phyloP scores from a whole-genome alignment of 2,888 invertebrate genomes.

The Sphinx pinastri region DNA sequence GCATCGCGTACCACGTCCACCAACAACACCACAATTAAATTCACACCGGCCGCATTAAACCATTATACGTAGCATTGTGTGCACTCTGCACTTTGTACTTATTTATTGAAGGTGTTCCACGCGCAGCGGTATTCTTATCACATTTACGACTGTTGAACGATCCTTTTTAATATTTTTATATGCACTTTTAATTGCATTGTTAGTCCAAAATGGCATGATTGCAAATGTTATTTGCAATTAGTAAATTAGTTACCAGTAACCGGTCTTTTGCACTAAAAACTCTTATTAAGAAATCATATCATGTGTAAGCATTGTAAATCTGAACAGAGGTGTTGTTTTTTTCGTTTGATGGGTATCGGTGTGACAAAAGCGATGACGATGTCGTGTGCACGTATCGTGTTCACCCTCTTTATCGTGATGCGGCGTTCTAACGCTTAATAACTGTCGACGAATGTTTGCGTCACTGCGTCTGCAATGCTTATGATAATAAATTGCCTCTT shows the following conservation, averaged over 20 bases:
- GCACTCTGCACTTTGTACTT: conserved; percentile 31
- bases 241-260: conserved; percentile 34
- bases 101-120: conserved; percentile 41
- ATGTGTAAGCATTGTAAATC: conserved; percentile 2
- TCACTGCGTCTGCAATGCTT: conserved; percentile 73
- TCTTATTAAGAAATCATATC: conserved; percentile 8
- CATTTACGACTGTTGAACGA: conserved; percentile 45
- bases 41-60: conserved; percentile 53
- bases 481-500: conserved; percentile 79
- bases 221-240: conserved; percentile 35
- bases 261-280: not conserved
- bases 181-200: conserved; percentile 40
- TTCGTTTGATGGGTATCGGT: conserved; percentile 57
- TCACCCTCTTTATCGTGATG: conserved; percentile 62
- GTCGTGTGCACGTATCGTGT: conserved; percentile 52
- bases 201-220: conserved; percentile 37
- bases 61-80: conserved; percentile 41
- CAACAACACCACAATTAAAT: conserved; percentile 71
- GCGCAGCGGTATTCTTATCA: conserved; percentile 48
- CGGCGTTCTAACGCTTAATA: conserved; percentile 78
- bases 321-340: conserved; percentile 48
- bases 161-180: conserved; percentile 40
- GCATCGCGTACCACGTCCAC: conserved; percentile 57
- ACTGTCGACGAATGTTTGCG: conserved; percentile 80
- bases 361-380: conserved; percentile 49